phyloP scores from a whole-genome alignment of 2,797 vertebrate species.

The Distichodus sexfasciatus region DNA sequence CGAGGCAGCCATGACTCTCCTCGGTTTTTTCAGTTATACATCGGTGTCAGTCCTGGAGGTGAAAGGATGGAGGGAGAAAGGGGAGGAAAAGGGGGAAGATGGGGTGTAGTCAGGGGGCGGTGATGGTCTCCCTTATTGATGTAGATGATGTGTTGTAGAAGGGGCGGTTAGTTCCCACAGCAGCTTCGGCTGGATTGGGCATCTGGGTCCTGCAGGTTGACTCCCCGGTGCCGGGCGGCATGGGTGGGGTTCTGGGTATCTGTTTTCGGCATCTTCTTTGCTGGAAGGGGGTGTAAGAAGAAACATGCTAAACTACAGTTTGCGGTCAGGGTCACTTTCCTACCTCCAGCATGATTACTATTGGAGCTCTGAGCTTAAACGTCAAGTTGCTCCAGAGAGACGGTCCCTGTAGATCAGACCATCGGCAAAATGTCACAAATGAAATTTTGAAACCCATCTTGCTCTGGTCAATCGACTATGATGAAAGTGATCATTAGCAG shows the following conservation, averaged over 20 bases:
- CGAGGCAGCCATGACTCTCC: conserved; percentile 31
- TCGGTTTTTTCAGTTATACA: conserved; percentile 31
- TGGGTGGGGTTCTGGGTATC: conserved; percentile 83
- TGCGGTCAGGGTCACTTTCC: no score
- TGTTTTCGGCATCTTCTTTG: conserved; percentile 87
- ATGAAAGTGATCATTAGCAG: no score
- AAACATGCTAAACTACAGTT: not conserved
- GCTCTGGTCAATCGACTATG: no score
- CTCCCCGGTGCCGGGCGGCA: conserved; percentile 79
- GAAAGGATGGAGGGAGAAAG: conserved; percentile 46
- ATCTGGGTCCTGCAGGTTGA: conserved; percentile 81
- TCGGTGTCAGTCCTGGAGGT: conserved; percentile 35
- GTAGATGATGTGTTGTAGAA: conserved; percentile 7
- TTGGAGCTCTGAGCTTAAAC: no score
- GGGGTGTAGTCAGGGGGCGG: conserved; percentile 40
- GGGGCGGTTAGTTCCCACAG: conserved; percentile 75
- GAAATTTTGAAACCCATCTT: no score
- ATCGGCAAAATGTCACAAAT: no score
- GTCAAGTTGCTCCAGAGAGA: no score
- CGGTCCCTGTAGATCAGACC: no score
- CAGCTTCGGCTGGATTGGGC: conserved; percentile 77
- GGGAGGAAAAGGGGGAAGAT: conserved; percentile 45
- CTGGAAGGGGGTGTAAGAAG: conserved; percentile 50
- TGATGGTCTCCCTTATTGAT: conserved; percentile 19
- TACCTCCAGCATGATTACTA: no score